Evolutionary conservation across 2,113 vertebrate species (phyloP).

Genomic region (Lophotis ruficrista): DNA sequence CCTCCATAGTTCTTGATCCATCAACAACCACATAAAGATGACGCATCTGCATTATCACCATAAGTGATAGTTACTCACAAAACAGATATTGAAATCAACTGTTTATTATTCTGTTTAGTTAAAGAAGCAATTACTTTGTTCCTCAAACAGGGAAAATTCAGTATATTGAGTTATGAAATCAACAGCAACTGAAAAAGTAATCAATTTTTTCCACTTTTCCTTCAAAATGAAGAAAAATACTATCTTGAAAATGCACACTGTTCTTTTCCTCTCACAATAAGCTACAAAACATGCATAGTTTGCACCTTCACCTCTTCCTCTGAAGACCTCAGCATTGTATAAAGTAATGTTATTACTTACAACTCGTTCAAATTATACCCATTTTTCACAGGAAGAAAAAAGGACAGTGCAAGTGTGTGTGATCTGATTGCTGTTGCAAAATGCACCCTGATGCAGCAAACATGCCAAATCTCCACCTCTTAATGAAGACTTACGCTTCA

Average conservation of each 20-base stretch:
- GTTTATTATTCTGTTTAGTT: not conserved
- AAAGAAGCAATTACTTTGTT: not conserved
- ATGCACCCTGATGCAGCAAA: accelerated
- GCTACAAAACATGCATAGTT: not conserved
- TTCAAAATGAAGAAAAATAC: not conserved
- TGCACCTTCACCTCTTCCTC: not conserved
- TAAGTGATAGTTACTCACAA: not conserved
- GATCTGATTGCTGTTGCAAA: not conserved
- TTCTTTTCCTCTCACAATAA: not conserved
- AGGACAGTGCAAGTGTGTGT: accelerated
- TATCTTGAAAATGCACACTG: not conserved
- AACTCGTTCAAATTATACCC: not conserved
- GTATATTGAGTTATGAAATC: not conserved
- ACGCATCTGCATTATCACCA: slow-evolving; percentile 85
- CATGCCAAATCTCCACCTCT: not conserved
- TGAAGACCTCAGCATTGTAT: not conserved
- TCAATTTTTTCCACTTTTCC: not conserved
- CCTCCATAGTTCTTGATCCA: slow-evolving; percentile 95
- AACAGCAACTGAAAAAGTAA: not conserved
- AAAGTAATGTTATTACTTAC: not conserved
- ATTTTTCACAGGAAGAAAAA: not conserved
- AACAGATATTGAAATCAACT: not conserved
- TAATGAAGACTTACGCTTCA: not conserved
- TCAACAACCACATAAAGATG: slow-evolving; percentile 93
- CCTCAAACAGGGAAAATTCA: not conserved